phyloP scores from a whole-genome alignment of 2,113 vertebrate species.

The Tetrao urogallus region DNA sequence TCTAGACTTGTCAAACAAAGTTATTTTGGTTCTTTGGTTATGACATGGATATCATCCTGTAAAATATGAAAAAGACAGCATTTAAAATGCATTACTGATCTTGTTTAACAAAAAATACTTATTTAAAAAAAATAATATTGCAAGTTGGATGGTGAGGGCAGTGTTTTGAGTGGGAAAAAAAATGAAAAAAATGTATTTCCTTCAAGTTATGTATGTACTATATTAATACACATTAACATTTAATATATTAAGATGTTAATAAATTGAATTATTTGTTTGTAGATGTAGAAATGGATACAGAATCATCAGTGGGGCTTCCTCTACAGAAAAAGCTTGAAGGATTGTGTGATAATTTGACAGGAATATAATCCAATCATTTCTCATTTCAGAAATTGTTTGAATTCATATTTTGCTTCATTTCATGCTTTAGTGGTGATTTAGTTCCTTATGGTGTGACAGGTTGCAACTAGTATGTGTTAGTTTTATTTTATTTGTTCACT shows the following conservation, averaged over 20 bases:
- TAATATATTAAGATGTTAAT: neutral
- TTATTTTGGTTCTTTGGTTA: neutral
- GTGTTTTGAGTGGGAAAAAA: neutral
- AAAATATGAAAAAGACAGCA: neutral
- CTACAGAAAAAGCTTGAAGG: neutral
- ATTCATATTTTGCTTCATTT: neutral
- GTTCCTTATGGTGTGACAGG: neutral
- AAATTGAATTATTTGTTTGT: neutral
- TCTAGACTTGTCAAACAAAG: slow-evolving; percentile 6
- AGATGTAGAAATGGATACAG: neutral
- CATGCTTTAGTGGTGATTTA: neutral
- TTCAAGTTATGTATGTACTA: neutral
- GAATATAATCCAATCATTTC: neutral
- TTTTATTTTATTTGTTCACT: slow-evolving; percentile 7
- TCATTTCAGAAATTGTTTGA: neutral
- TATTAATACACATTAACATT: neutral
- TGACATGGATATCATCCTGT: neutral
- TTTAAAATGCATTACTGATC: neutral
- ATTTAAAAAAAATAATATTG: neutral
- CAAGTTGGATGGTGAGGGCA: neutral
- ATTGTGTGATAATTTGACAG: neutral
- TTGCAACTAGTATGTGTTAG: neutral
- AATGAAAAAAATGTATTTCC: neutral
- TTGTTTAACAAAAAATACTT: neutral
- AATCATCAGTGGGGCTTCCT: neutral